Base-by-base conservation (phyloP, 2,888 invertebrate species). In the Cistogaster globosa region DNA sequence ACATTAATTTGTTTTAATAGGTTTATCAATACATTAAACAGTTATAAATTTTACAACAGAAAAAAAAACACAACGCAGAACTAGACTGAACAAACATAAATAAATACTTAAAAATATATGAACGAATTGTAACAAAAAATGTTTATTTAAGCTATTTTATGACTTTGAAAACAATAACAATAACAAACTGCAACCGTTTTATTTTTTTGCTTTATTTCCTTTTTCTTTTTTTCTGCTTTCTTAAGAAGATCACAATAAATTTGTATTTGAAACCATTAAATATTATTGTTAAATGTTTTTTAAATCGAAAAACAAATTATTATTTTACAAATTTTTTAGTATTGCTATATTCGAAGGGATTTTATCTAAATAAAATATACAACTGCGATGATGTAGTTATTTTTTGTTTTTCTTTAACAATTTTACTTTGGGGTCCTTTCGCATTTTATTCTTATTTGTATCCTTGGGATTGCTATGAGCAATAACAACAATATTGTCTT, bases 1-100 rank as follows among this genome's bases (percentile, higher is more conserved):
- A 84, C 87, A 87, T 86, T 87, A 86, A 87, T 84, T 84, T 79
- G 83, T 82, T 83, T 83, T 82, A 84, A 84, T 86, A 86, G 84
- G 84, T 75, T 85, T 85, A 80, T 80, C 80, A 84, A 80, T 76
- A 76, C 84, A 84, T 82, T 85, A 85, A 85, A 82, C 75, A 78
- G 82, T 75, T 78, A 78, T 85, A 85, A 82, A 82, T 82, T 76
- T 75, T 62, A 72, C 62, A 74, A 38, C 7, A 74, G 62, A 9
- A 65, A 69, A 12, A 65, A 74, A 9, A 45, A n/a, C n/a, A n/a
- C n/a, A n/a, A n/a, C n/a, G n/a, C n/a, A 53, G 45, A 32, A 12
- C 53, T 5, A 53, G 16, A 48, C 48, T 36, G 22, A 78, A 60
- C 63, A 53, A 60, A 65, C 53, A 76, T 60, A 48, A 71, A 71